Percentiles rank a stretch among this genome's conserved stretches.
phyloP scores from a whole-genome alignment of 2,888 invertebrate genomes.

The Lacanobia wlatinum region DNA sequence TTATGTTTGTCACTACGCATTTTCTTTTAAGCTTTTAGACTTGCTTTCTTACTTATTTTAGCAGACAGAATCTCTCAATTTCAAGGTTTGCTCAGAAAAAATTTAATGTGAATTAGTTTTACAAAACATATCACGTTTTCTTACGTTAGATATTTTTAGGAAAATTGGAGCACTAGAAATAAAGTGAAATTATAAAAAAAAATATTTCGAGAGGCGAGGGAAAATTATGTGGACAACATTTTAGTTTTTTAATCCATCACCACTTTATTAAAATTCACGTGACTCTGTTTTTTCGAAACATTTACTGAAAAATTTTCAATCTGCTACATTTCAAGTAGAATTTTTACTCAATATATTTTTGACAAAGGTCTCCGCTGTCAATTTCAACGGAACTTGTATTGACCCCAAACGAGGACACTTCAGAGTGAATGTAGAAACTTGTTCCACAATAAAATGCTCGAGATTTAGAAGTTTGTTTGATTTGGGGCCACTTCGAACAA shows the following conservation, averaged over 20 bases:
- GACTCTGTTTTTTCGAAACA: too few species aligned
- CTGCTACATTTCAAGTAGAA: background rate
- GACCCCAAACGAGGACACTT: slow-evolving; percentile 36
- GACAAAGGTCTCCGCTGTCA: slow-evolving; percentile 2
- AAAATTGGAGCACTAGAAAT: background rate
- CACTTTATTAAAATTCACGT: too few species aligned
- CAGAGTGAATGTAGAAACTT: slow-evolving; percentile 27
- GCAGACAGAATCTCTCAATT: background rate
- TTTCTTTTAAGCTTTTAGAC: background rate
- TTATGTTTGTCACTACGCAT: background rate
- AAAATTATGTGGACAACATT: background rate
- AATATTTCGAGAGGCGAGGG: too few species aligned
- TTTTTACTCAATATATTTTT: slow-evolving; percentile 7
- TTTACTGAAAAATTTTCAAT: background rate
- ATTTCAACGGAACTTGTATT: slow-evolving; percentile 7
- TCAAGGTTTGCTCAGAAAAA: background rate
- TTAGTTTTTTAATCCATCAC: background rate
- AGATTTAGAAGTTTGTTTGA: slow-evolving; percentile 21
- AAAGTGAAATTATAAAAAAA: background rate
- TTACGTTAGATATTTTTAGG: background rate
- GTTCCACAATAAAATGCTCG: slow-evolving; percentile 20
- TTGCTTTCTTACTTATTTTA: background rate
- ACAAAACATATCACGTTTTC: background rate
- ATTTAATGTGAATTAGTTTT: background rate
- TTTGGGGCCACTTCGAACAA: slow-evolving; percentile 32